A percentile compares a stretch with the other conserved stretches of the same genome.
phyloP scores from a whole-genome alignment of 92 coral and sea anemone genomes.

The Phenganax subtilis region DNA sequence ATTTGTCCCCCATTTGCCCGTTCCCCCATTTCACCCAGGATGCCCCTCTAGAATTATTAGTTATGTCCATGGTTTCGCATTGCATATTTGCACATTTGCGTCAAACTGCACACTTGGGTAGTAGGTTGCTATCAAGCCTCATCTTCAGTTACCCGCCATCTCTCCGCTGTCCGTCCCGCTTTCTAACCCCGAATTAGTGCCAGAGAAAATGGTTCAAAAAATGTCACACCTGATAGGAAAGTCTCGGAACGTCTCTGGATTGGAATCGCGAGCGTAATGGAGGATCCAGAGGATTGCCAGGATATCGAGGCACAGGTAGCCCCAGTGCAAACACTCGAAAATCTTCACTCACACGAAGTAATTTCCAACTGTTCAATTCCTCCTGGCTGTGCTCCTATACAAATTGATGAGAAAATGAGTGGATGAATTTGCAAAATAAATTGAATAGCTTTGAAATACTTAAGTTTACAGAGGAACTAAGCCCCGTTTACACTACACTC shows the following conservation, averaged over 20 bases:
- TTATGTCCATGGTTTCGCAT: too few relatives aligned
- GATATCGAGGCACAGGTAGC: conserved; percentile 98
- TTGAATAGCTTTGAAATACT: too few relatives aligned
- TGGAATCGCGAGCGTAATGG: conserved; percentile 94
- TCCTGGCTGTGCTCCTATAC: conserved; percentile 84
- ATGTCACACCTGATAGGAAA: conserved; percentile 77
- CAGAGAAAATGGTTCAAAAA: not conserved
- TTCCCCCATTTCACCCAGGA: too few relatives aligned
- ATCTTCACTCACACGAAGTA: conserved; percentile 93
- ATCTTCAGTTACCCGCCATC: not conserved
- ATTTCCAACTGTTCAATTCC: conserved; percentile 80
- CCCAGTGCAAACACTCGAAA: conserved; percentile 95
- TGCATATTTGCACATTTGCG: too few relatives aligned
- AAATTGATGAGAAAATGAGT: not conserved
- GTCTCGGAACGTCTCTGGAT: conserved; percentile 76
- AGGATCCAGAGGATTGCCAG: conserved; percentile 94
- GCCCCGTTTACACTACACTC: too few relatives aligned
- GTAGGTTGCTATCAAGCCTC: too few relatives aligned
- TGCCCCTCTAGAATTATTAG: too few relatives aligned
- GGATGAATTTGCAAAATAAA: too few relatives aligned
- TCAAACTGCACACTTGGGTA: too few relatives aligned
- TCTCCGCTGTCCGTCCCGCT: not conserved
- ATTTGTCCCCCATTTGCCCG: too few relatives aligned
- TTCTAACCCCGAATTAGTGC: not conserved
- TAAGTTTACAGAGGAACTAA: too few relatives aligned